These are phyloP conservation scores for Mallotus villosus DNA, from an alignment of 2,797 vertebrate species.

Conservation along the genomic window DNA sequence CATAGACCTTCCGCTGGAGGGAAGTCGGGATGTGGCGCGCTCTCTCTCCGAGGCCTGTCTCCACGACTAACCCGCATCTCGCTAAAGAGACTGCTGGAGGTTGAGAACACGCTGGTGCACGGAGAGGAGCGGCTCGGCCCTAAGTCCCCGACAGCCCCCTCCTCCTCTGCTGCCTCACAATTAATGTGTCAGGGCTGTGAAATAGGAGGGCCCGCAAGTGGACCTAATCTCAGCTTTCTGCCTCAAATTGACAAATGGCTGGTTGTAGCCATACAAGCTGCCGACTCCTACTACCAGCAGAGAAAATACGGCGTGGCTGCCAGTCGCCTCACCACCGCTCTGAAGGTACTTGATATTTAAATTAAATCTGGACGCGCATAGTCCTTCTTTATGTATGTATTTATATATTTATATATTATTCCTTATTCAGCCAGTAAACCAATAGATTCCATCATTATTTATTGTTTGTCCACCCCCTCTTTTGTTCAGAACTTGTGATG, in stretches of 20 bases:
- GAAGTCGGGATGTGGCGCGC: conserved; percentile 1
- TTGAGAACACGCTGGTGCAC: conserved; percentile 71
- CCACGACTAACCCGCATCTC: conserved; percentile 35
- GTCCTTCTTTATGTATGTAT: neutral
- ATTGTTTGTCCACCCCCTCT: conserved; percentile 15
- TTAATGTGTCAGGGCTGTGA: conserved; percentile 39
- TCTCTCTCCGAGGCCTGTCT: neutral
- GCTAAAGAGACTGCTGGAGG: conserved; percentile 59
- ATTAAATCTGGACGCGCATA: conserved; percentile 29
- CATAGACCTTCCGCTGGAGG: no score
- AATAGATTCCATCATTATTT: conserved; percentile 48
- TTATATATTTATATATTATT: conserved; percentile 43
- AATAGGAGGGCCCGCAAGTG: conserved; percentile 37
- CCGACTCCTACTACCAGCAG: conserved; percentile 65
- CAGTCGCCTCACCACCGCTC: conserved; percentile 60
- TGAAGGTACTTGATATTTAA: conserved; percentile 66
- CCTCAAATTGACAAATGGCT: conserved; percentile 70
- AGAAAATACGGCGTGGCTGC: conserved; percentile 68
- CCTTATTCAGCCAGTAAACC: conserved; percentile 26
- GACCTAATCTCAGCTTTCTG: conserved; percentile 52
- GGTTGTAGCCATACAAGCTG: conserved; percentile 64
- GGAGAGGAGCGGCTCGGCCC: conserved; percentile 61
- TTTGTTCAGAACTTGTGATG: neutral
- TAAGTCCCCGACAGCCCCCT: conserved; percentile 18
- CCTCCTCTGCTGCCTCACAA: conserved; percentile 51